Conservation (phyloP, 2,113 vertebrate genomes). For the Bufo gargarizans region DNA sequence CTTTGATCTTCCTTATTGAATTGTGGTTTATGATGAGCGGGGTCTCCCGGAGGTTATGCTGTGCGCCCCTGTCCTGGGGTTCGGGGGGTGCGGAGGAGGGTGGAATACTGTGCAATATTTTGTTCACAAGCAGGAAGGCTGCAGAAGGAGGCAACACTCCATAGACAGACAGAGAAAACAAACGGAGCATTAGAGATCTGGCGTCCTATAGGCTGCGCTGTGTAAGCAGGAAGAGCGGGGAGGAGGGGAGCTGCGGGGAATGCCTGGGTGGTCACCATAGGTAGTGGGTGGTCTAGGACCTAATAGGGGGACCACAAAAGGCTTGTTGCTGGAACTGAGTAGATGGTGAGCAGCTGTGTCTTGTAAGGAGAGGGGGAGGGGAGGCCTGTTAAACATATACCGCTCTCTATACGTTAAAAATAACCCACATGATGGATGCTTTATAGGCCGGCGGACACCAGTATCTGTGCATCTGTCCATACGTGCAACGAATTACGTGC, state of each 20-base stretch:
- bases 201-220: slow-evolving; percentile 45
- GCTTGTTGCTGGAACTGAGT: slow-evolving; percentile 52
- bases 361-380: slow-evolving; percentile 50
- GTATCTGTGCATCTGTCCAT: background rate
- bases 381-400: slow-evolving; percentile 48
- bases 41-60: background rate
- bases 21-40: slow-evolving; percentile 6
- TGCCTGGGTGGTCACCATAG: slow-evolving; percentile 66
- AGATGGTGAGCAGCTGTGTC: slow-evolving; percentile 46
- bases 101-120: background rate
- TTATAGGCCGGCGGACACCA: background rate
- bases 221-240: slow-evolving; percentile 58
- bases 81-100: background rate
- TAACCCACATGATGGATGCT: background rate
- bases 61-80: background rate
- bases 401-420: slow-evolving; percentile 21
- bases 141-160: slow-evolving; percentile 36
- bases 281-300: slow-evolving; percentile 67
- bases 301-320: slow-evolving; percentile 51
- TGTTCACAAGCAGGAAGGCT: background rate
- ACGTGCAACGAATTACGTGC: background rate
- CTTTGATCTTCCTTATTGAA: background rate
- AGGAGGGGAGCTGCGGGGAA: slow-evolving; percentile 49
- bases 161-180: slow-evolving; percentile 54
- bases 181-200: slow-evolving; percentile 36